These are phyloP conservation scores for Yponomeuta cagnagella DNA, from an alignment of 2,888 invertebrate genomes.

Conservation along the genomic window DNA sequence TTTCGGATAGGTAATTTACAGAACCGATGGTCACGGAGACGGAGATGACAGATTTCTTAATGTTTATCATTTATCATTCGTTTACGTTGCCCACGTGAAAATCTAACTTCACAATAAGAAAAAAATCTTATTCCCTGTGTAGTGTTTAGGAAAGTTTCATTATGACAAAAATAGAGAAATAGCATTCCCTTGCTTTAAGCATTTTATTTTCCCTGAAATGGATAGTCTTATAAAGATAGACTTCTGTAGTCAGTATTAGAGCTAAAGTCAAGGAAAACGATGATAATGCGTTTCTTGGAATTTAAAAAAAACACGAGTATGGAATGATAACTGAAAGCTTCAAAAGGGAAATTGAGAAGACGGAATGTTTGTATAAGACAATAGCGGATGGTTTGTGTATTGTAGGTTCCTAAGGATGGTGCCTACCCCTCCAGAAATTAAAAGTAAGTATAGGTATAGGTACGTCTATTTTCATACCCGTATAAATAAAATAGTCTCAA, in stretches of 20 bases:
- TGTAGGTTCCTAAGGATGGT: neutral
- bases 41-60: no score
- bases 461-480: neutral
- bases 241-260: neutral
- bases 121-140: no score
- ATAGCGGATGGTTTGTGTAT: neutral
- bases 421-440: neutral
- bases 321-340: constrained; percentile 6
- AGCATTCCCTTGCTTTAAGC: neutral
- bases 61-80: no score
- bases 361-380: neutral
- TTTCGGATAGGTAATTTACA: no score
- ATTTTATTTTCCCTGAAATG: neutral
- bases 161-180: no score
- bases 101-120: no score
- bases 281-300: constrained; percentile 6
- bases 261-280: neutral
- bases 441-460: neutral
- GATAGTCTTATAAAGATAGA: neutral
- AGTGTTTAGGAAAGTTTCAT: no score
- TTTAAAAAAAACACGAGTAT: constrained; percentile 1
- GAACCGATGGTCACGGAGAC: no score
- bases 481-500: neutral
- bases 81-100: no score
- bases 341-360: neutral